Conservation (phyloP, 2,888 invertebrate genomes). For the Prionchulus punctatus region DNA sequence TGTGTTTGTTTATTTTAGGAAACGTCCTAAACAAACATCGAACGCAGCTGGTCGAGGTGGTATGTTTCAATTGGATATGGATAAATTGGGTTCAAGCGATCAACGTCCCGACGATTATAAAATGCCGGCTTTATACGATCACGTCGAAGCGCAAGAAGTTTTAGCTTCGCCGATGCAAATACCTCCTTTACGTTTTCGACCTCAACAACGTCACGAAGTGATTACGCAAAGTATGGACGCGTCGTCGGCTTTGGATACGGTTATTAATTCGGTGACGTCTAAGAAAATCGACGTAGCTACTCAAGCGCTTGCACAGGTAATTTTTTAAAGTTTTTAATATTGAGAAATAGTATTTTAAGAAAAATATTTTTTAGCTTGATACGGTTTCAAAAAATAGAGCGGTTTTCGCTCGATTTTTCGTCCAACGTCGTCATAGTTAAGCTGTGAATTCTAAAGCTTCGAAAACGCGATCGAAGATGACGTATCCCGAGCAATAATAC, state of each 20-base stretch:
- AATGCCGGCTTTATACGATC: slow-evolving; percentile 7
- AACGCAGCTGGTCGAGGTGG: neutral
- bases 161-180: neutral
- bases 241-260: slow-evolving; percentile 38
- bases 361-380: too few relatives aligned
- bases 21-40: too few relatives aligned
- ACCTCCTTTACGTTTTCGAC: neutral
- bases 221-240: slow-evolving; percentile 22
- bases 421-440: too few relatives aligned
- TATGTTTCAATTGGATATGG: slow-evolving; percentile 10
- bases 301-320: slow-evolving; percentile 47
- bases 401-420: too few relatives aligned
- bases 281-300: slow-evolving; percentile 47
- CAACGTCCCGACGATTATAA: slow-evolving; percentile 7
- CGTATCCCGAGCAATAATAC: too few relatives aligned
- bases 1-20: too few relatives aligned
- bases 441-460: too few relatives aligned
- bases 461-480: too few relatives aligned
- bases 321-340: too few relatives aligned
- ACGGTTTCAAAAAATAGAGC: too few relatives aligned
- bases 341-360: too few relatives aligned
- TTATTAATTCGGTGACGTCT: slow-evolving; percentile 48
- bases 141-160: slow-evolving; percentile 2
- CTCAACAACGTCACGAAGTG: neutral
- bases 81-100: neutral